Conservation (phyloP, 2,888 invertebrate species). For the Melinopterus prodromus region DNA sequence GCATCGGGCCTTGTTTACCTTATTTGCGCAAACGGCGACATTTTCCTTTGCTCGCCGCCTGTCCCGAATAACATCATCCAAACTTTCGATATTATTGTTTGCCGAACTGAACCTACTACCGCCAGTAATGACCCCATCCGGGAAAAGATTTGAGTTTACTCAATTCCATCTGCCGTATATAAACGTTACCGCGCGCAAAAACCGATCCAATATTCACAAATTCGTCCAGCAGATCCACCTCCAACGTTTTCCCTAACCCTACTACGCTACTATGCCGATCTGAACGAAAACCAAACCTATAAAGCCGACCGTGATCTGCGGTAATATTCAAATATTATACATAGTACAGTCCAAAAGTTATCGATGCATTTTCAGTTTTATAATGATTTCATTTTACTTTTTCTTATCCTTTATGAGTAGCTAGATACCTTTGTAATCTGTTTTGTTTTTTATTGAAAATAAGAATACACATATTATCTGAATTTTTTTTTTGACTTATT, state of each 20-base stretch:
- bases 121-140: neutral
- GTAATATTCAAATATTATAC: neutral
- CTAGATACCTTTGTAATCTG: too few relatives aligned
- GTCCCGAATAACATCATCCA: neutral
- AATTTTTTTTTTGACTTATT: too few relatives aligned
- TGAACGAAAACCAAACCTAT: neutral
- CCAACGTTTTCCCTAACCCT: neutral
- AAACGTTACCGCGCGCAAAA: neutral
- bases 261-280: neutral
- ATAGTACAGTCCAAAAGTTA: too few relatives aligned
- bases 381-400: too few relatives aligned
- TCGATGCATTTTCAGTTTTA: too few relatives aligned
- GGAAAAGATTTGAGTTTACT: neutral
- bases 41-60: neutral
- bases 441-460: too few relatives aligned
- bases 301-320: neutral
- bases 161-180: neutral
- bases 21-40: neutral
- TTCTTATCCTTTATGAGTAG: too few relatives aligned
- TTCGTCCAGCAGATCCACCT: neutral
- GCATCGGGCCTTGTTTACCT: neutral
- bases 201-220: conserved; percentile 4
- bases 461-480: too few relatives aligned
- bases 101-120: neutral
- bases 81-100: neutral